phyloP scores from a whole-genome alignment of 2,888 invertebrate genomes.

The Zele albiditarsus region DNA sequence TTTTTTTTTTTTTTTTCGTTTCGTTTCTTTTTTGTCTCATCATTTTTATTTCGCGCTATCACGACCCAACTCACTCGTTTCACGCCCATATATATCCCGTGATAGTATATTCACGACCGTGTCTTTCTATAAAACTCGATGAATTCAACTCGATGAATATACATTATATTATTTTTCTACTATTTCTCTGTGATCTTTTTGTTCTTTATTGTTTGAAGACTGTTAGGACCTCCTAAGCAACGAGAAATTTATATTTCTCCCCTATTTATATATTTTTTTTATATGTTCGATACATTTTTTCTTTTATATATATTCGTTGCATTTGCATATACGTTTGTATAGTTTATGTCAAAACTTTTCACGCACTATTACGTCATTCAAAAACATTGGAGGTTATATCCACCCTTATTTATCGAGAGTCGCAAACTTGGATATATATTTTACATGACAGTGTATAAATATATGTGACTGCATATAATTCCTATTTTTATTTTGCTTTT shows the following conservation, averaged over 20 bases:
- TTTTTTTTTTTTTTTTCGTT: neutral
- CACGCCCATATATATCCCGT: conserved; percentile 10
- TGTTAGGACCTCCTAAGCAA: neutral
- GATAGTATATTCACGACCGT: neutral
- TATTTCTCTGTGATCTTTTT: neutral
- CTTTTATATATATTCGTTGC: no score
- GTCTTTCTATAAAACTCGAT: conserved; percentile 4
- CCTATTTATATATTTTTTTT: no score
- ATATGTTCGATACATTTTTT: no score
- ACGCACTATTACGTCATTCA: neutral
- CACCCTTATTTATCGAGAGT: neutral
- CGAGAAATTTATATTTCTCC: no score
- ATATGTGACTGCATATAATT: neutral
- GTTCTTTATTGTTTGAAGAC: neutral
- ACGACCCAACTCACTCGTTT: conserved; percentile 39
- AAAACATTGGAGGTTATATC: neutral
- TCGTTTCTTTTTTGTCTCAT: conserved; percentile 41
- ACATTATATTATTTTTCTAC: neutral
- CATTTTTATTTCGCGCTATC: conserved; percentile 50
- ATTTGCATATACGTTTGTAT: no score
- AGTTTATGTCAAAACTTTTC: neutral
- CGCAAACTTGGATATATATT: neutral
- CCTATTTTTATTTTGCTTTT: neutral
- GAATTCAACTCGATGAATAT: neutral
- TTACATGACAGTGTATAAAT: neutral